These are phyloP conservation scores for Chroicocephalus ridibundus DNA, from an alignment of 2,113 vertebrate species.

Conservation along the genomic window DNA sequence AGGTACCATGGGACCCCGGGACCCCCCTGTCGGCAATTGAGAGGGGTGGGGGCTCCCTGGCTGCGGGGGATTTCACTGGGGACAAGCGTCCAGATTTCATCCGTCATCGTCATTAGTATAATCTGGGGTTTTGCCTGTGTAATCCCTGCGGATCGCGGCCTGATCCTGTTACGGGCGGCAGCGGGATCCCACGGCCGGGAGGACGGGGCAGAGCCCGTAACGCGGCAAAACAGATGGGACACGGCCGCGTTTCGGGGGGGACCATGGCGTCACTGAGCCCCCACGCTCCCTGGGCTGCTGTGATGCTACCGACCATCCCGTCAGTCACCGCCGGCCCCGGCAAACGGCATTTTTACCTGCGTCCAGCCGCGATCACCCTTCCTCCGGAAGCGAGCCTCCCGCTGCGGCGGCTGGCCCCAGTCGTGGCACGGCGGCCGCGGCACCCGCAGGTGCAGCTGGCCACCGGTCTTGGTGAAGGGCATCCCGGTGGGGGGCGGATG, in stretches of 20 bases:
- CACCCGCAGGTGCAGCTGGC: neutral
- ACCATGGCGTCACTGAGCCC: neutral
- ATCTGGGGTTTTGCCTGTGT: neutral
- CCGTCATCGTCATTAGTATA: neutral
- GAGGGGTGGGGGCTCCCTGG: neutral
- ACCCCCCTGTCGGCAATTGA: neutral
- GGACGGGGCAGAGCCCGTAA: neutral
- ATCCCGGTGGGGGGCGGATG: neutral
- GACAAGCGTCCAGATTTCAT: neutral
- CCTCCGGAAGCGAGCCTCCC: neutral
- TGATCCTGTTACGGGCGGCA: neutral
- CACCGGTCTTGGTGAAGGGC: neutral
- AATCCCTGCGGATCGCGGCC: neutral
- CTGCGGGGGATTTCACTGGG: neutral
- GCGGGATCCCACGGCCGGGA: neutral
- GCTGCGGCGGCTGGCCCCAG: fast-evolving
- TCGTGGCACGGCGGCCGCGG: fast-evolving
- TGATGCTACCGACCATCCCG: fast-evolving
- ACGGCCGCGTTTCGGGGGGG: neutral
- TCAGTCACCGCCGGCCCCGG: neutral
- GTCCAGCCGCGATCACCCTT: fast-evolving
- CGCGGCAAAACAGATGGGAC: neutral
- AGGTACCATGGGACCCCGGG: fast-evolving
- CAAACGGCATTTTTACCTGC: neutral
- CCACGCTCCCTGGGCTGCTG: fast-evolving